phyloP scores from a whole-genome alignment of 1,140 invertebrate species.

The Mizuhopecten yessoensis region DNA sequence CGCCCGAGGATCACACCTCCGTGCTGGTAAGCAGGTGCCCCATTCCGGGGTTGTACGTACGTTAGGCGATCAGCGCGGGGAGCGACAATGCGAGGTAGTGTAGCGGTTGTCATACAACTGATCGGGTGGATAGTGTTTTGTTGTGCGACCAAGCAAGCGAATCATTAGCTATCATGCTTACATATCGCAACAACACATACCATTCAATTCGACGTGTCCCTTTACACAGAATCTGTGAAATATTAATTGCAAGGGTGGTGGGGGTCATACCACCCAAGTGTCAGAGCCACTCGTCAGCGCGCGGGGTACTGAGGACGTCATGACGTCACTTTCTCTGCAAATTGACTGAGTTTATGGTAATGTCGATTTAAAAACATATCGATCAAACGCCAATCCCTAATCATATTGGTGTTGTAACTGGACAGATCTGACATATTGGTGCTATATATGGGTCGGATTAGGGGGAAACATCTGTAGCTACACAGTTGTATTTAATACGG shows the following conservation, averaged over 20 bases:
- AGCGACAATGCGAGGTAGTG: slow-evolving; percentile 31
- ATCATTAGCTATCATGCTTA: slow-evolving; percentile 18
- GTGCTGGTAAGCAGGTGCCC: slow-evolving; percentile 30
- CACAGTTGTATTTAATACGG: background rate
- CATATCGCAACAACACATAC: slow-evolving; percentile 38
- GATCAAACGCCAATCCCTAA: slow-evolving; percentile 22
- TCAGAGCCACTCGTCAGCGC: background rate
- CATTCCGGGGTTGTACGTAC: slow-evolving; percentile 31
- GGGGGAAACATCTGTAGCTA: background rate
- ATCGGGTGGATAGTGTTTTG: slow-evolving; percentile 21
- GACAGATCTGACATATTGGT: background rate
- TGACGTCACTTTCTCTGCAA: slow-evolving; percentile 4
- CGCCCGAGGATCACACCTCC: background rate
- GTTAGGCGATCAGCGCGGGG: background rate
- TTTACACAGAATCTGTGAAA: slow-evolving; percentile 39
- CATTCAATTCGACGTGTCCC: slow-evolving; percentile 17
- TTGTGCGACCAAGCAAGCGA: slow-evolving; percentile 36
- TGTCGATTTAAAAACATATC: slow-evolving; percentile 25
- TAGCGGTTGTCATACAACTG: slow-evolving; percentile 32
- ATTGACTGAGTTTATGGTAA: background rate
- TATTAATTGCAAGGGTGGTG: slow-evolving; percentile 30
- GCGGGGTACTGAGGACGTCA: background rate
- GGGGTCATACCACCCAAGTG: slow-evolving; percentile 27
- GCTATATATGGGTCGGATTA: background rate
- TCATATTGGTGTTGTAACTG: background rate